Base-by-base conservation (phyloP, 2,888 invertebrate species). In the Dicranocentrus wangi region DNA sequence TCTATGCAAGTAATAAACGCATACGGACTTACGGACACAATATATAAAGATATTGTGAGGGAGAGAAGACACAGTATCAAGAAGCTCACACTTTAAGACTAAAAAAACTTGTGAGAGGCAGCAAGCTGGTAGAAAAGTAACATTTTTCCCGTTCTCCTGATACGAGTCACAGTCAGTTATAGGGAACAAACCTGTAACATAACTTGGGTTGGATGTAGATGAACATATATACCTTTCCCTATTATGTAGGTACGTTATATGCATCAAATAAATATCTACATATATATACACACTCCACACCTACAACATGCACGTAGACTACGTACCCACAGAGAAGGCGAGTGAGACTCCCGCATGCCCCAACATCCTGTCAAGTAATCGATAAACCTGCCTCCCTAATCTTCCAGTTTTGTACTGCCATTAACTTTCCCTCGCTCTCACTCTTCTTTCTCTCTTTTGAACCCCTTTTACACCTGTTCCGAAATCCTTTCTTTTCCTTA, bases 361-460 rank as follows among this genome's bases (percentile, higher is more conserved):
- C 78, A 78, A 78, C 78, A 78, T 78, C 79, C 72, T 71, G 79
- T 73, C 72, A 72, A 79, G 72, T 82, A 82, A 82, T 82, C 82
- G 78, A 82, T 82, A 82, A 82, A 82, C 82, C 70, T 68, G 73
- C 82, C 78, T 78, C 78, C 78, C 78, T 82, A 82, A 82, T 82
- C 82, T 82, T 73, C 71, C 77, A 82, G 78, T 78, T 82, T 81
- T 82, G 82, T 82, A 77, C 72, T 78, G 72, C 72, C 82, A 82
- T 82, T 82, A 82, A 78, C 72, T 78, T 72, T 78, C 72, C 69
- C 70, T 47, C 43, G 69, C 66, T 47, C 63, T 66, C 69, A 32
- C 69, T 55, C 69, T 28, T 47, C 23, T 32, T 23, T 69, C 69
- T 70, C 70, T 76, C 55, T 25, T 58, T 17, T 23, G 28, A 68